Base-by-base conservation (phyloP, 2,113 vertebrate genomes). In the Malaclemys terrapin region DNA sequence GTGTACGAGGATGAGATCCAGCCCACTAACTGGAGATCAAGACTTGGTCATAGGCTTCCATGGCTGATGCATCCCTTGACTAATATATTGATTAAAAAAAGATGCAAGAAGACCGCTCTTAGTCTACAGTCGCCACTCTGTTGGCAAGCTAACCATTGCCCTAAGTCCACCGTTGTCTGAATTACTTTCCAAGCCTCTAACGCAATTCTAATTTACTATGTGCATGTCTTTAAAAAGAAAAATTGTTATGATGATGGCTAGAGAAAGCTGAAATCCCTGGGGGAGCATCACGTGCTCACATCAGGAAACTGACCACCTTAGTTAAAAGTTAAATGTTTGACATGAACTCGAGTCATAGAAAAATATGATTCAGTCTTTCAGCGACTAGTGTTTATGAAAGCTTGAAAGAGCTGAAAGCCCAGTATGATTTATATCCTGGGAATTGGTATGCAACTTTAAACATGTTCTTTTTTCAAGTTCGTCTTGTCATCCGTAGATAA, bases 401-500 rank as follows among this genome's bases (percentile, higher is more conserved):
- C 92, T 93, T 96, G 87, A 91, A 97, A 96, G 93, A 96, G 92
- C 85, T 89, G 81, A 87, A 91, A 97, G 84, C 81, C 86, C 65
- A 87, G 35, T 89, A 94, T 89, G 97, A 96, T 90, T 98, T 98
- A 98, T 96, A 95, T 98, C 96, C 95, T 97, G 87, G 94, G 95
- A 97, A 92, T 76, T 83, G 89, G 94, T 92, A 98, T 98, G 96
- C 79, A 96, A 96, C 96, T 98, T 98, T 97, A 97, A 98, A 96
- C 97, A 94, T 97, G 97, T 97, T 97, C 96, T 98, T 96, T 98
- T 98, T 98, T 98, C 97, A 98, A 99, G 97, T 98, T 98, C 98
- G 97, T 98, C 98, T 98, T 99, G 99, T 99, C 98, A 98, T 98
- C 97, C 97, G 82, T 91, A 96, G 98, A 98, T 99, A 98, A 99